Conservation (phyloP, 1,140 invertebrate species). For the Drosophila willistoni region DNA sequence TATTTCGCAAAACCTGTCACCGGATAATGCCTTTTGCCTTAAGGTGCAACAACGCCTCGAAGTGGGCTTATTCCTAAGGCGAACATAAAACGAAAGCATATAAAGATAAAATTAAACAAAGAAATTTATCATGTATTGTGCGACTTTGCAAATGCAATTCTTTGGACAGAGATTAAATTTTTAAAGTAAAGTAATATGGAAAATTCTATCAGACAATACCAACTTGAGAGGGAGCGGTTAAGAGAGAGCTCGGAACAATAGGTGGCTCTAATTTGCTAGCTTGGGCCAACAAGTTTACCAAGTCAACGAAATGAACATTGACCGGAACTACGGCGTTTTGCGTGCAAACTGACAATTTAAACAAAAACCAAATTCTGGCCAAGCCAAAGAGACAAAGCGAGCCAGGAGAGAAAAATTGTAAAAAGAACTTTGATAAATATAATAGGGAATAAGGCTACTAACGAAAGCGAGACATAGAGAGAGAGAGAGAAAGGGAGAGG, state of each 20-base stretch:
- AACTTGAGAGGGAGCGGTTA: too few relatives aligned
- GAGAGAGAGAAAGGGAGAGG: neutral
- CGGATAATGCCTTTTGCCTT: neutral
- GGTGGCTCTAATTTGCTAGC: constrained; percentile 63
- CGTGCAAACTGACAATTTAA: constrained; percentile 65
- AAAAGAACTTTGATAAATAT: constrained; percentile 48
- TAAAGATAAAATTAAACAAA: constrained; percentile 17
- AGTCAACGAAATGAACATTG: constrained; percentile 73
- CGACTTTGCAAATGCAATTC: neutral
- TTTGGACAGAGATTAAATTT: neutral
- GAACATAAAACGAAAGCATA: neutral
- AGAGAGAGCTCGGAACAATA: constrained; percentile 45
- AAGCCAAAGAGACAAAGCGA: constrained; percentile 10
- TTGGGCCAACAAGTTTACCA: constrained; percentile 39
- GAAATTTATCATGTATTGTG: neutral
- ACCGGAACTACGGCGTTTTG: constrained; percentile 74
- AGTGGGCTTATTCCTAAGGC: constrained; percentile 12
- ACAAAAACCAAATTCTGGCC: constrained; percentile 32
- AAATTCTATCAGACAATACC: too few relatives aligned
- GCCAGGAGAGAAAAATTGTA: constrained; percentile 11
- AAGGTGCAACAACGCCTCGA: constrained; percentile 36
- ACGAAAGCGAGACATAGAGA: neutral
- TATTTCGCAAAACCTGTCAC: constrained; percentile 14
- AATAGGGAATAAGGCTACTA: constrained; percentile 61
- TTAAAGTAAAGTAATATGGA: constrained; percentile 20